A percentile compares a stretch with the other conserved stretches of the same genome.
Conservation (phyloP, 2,888 invertebrate species). For the Pterostichus niger region DNA sequence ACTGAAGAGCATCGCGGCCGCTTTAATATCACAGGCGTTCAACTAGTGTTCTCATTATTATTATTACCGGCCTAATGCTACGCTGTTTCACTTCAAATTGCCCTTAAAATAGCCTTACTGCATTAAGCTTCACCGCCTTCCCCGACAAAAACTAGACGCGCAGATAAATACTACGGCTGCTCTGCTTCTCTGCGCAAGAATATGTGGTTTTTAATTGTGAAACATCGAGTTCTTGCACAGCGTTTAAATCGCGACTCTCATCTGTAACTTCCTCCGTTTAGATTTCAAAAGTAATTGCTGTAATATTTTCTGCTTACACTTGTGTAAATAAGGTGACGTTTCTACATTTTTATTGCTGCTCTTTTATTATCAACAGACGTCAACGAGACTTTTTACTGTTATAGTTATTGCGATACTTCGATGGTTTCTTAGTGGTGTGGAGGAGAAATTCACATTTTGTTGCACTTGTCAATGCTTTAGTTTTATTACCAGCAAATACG, state of each 20-base stretch:
- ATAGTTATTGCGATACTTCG: constrained; percentile 31
- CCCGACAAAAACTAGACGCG: constrained; percentile 27
- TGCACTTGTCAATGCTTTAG: too few species aligned
- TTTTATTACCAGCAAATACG: too few species aligned
- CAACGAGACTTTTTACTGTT: constrained; percentile 28
- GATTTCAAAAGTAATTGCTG: constrained; percentile 44
- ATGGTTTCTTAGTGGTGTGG: constrained; percentile 5
- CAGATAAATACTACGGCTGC: constrained; percentile 12
- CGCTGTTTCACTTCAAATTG: constrained; percentile 55
- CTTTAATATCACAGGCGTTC: constrained; percentile 49
- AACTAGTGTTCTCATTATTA: constrained; percentile 65
- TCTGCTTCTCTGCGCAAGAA: constrained; percentile 5
- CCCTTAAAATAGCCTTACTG: constrained; percentile 56
- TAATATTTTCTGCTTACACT: constrained; percentile 29
- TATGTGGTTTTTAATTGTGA: constrained; percentile 53
- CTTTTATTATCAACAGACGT: constrained; percentile 42
- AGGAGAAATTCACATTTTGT: too few species aligned
- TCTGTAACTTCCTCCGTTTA: constrained; percentile 20
- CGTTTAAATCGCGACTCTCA: constrained; percentile 9
- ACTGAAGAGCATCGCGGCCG: neutral
- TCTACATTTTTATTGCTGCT: constrained; percentile 28
- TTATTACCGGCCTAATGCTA: constrained; percentile 60
- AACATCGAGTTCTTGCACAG: neutral
- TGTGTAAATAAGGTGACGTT: constrained; percentile 42
- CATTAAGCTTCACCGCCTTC: constrained; percentile 41